A percentile compares a stretch with the other conserved stretches of the same genome.
Conservation (phyloP, 1,140 invertebrate genomes). For the Steinernema khuongi region DNA sequence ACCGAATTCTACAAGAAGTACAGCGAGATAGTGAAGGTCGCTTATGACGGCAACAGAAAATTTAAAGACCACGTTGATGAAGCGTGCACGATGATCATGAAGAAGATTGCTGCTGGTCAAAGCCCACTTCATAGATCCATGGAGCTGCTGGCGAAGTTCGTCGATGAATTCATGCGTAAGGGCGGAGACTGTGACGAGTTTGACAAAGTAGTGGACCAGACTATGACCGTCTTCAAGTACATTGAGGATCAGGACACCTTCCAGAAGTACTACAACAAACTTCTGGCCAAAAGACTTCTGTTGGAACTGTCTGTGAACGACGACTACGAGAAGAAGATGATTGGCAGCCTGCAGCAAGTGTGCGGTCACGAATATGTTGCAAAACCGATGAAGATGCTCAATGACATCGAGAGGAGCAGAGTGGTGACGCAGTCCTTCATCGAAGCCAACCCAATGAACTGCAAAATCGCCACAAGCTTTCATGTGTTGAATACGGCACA, state of each 20-base stretch:
- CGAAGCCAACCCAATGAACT: neutral
- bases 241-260: slow-evolving; percentile 99
- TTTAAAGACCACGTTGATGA: slow-evolving; percentile 94
- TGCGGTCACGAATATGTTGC: slow-evolving; percentile 99
- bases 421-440: slow-evolving; percentile 59
- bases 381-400: slow-evolving; percentile 95
- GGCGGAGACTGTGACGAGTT: slow-evolving; percentile 84
- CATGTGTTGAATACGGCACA: slow-evolving; percentile 85
- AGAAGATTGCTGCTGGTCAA: slow-evolving; percentile 81
- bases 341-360: slow-evolving; percentile 93
- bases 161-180: slow-evolving; percentile 92
- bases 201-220: slow-evolving; percentile 95
- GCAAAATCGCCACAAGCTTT: slow-evolving; percentile 60
- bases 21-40: slow-evolving; percentile 80
- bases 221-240: slow-evolving; percentile 99
- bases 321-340: slow-evolving; percentile 98
- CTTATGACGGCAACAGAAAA: slow-evolving; percentile 92
- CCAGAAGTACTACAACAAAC: slow-evolving; percentile 98
- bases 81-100: slow-evolving; percentile 79
- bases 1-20: slow-evolving; percentile 95
- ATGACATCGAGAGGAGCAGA: slow-evolving; percentile 87
- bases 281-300: slow-evolving; percentile 82
- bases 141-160: slow-evolving; percentile 92
- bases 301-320: slow-evolving; percentile 93
- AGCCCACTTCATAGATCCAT: slow-evolving; percentile 83